Evolutionary conservation across 2,113 vertebrate species (phyloP).

Genomic region (Cercocebus atys): DNA sequence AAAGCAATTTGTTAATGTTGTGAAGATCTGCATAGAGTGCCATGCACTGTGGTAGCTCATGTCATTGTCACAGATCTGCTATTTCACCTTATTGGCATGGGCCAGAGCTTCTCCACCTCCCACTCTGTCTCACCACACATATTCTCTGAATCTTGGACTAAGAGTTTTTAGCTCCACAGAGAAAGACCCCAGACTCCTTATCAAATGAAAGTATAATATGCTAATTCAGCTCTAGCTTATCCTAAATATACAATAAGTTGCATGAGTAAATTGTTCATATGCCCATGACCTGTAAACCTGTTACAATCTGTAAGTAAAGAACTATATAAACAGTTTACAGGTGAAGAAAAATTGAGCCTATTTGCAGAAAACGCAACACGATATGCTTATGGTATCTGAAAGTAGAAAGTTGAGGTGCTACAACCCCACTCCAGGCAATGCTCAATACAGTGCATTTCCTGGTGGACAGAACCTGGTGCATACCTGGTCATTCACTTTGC

Average conservation of each 20-base stretch:
- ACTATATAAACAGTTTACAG: background rate
- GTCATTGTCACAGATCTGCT: background rate
- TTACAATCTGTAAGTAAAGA: background rate
- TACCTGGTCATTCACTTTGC: background rate
- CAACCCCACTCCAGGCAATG: rapidly evolving
- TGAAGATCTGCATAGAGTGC: background rate
- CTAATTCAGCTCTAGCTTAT: background rate
- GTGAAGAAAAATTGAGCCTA: background rate
- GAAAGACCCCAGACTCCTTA: background rate
- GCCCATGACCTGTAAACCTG: too few relatives aligned
- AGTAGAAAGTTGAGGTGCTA: rapidly evolving
- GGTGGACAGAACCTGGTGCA: background rate
- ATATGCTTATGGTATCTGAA: rapidly evolving
- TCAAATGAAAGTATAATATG: background rate
- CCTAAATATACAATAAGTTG: background rate
- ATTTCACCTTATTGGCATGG: background rate
- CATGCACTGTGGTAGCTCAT: background rate
- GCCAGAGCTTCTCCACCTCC: rapidly evolving
- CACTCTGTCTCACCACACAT: background rate
- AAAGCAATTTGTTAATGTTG: background rate
- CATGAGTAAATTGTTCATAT: background rate
- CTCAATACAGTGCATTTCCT: background rate
- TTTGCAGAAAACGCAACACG: background rate
- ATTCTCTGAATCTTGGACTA: background rate
- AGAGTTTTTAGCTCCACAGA: background rate